Percentiles rank a stretch among this genome's conserved stretches.
Conservation (phyloP, 2,797 vertebrate genomes). For the Falco biarmicus region DNA sequence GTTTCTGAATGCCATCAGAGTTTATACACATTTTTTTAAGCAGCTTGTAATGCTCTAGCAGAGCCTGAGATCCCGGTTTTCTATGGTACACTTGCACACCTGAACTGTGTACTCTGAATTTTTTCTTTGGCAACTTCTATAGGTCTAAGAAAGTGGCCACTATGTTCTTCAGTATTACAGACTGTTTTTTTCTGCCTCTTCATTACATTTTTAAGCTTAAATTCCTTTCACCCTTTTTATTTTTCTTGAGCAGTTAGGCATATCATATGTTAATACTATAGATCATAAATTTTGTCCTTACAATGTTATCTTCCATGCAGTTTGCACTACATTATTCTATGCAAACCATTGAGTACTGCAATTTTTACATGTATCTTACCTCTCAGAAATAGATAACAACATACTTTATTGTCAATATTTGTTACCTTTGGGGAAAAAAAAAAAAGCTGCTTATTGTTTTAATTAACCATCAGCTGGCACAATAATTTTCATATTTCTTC, state of each 20-base stretch:
- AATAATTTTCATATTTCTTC: not conserved
- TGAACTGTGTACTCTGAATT: not conserved
- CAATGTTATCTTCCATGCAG: not conserved
- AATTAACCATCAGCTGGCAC: not conserved
- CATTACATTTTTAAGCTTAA: not conserved
- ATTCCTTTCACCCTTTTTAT: not conserved
- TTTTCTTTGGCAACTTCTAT: not conserved
- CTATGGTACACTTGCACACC: not conserved
- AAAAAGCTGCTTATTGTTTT: not conserved
- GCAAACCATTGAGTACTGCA: not conserved
- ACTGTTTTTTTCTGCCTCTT: not conserved
- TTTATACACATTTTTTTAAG: not conserved
- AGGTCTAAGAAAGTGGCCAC: not conserved
- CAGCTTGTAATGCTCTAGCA: not conserved
- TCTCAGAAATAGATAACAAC: not conserved
- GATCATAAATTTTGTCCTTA: not conserved
- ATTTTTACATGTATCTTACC: not conserved
- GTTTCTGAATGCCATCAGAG: not conserved
- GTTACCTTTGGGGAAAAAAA: not conserved
- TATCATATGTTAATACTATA: not conserved
- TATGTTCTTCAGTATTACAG: not conserved
- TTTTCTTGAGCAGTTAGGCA: not conserved
- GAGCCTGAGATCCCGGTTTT: not conserved
- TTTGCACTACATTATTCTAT: not conserved
- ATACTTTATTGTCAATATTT: not conserved